Conservation (phyloP, 2,888 invertebrate species). For the Blastobasis adustella region DNA sequence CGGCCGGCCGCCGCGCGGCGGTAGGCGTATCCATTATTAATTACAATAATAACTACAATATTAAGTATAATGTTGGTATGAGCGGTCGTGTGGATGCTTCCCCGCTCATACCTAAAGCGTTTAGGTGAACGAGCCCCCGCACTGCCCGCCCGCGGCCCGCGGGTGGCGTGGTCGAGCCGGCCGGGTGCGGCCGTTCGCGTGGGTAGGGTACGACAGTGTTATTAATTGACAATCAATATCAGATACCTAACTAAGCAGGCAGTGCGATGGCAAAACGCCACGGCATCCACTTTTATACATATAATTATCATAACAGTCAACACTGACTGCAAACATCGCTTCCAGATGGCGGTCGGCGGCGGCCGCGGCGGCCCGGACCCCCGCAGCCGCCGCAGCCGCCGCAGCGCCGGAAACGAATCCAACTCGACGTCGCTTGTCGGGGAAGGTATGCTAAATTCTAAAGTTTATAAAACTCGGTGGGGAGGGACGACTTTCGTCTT, state of each 20-base stretch:
- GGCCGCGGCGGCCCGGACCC: conserved; percentile 20
- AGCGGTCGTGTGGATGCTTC: conserved; percentile 71
- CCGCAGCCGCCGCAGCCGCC: conserved; percentile 11
- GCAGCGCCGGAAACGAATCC: conserved; percentile 26
- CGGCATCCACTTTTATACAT: conserved; percentile 69
- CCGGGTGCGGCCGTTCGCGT: too few species aligned
- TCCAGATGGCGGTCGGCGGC: not conserved
- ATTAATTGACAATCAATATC: conserved; percentile 57
- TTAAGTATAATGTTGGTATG: conserved; percentile 61
- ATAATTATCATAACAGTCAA: conserved; percentile 54
- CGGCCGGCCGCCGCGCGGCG: too few species aligned
- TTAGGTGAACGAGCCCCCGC: conserved; percentile 61
- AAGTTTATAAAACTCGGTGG: too few species aligned
- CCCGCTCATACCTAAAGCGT: conserved; percentile 75
- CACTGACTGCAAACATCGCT: conserved; percentile 33
- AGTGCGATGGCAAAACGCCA: conserved; percentile 56
- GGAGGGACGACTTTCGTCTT: too few species aligned
- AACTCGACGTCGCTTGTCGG: too few species aligned
- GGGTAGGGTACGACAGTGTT: conserved; percentile 19
- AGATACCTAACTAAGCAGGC: conserved; percentile 38
- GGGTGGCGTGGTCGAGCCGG: not conserved
- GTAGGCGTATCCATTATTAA: conserved; percentile 32
- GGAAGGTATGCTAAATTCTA: too few species aligned
- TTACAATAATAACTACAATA: conserved; percentile 70
- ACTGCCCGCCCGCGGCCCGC: conserved; percentile 43